Evolutionary conservation across 2,113 vertebrate species (phyloP), one percentile per base, ranked within the genome.

Genomic region (Lipophrys pholis): DNA sequence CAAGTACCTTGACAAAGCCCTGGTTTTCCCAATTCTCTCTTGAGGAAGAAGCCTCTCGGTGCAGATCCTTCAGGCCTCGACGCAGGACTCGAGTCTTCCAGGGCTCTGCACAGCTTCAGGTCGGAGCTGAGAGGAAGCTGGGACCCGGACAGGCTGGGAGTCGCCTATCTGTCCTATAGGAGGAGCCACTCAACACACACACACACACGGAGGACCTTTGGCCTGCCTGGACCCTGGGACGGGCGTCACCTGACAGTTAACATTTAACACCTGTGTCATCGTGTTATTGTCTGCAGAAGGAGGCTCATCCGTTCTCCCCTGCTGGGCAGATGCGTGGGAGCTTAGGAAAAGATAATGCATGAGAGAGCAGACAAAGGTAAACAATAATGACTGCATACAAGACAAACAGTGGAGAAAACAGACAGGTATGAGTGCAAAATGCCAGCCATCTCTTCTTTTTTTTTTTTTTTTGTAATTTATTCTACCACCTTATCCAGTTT

Each of bases 181-280:
- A 78, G 84, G 84, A 89, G 80, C 64, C 69, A 49, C 30, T 68
- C n/a, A n/a, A 70, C 15, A 69, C 45, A 73, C 15, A 69, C 45
- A 73, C 58, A 38, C 30, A 17, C 10, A 21, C 35, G 10, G 50
- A 43, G 56, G 80, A 92, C 85, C 88, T 92, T 92, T 89, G 89
- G 50, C 65, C 89, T 15, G 40, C 40, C 66, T 82, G 84, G 53
- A 88, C 87, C 74, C 74, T 89, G 73, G 46, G 78, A 87, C 65
- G 73, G 85, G 87, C 78, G 72, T 84, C 41, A 61, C 16, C 82
- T 21, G 36, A 64, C 46, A 11, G 91, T 92, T 92, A 92, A 89
- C 89, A 88, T 88, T 91, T 91, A 91, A 92, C 89, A 67, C 69
- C 60, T 82, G 78, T 82, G 80, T 84, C 85, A 87, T 89, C 78